phyloP scores from a whole-genome alignment of 2,797 vertebrate genomes.

The Clarias fuscus region DNA sequence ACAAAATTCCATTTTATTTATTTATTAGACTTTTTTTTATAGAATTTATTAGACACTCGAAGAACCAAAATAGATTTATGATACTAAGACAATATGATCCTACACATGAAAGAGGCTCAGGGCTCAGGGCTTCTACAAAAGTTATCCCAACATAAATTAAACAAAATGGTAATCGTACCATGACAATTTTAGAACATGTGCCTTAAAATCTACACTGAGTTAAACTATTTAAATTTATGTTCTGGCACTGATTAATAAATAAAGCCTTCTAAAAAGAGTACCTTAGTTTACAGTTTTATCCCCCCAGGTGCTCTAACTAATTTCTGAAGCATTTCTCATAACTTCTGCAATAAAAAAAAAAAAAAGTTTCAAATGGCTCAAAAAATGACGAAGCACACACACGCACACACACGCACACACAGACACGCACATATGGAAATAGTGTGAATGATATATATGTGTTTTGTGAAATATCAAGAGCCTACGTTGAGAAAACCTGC shows the following conservation, averaged over 20 bases:
- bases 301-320: too few relatives aligned
- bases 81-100: neutral
- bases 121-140: neutral
- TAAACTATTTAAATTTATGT: neutral
- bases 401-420: fast-evolving
- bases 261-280: neutral
- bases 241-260: neutral
- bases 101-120: neutral
- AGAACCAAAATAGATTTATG: neutral
- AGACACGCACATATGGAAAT: too few relatives aligned
- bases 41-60: neutral
- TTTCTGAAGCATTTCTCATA: too few relatives aligned
- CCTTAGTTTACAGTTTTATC: neutral
- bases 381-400: too few relatives aligned
- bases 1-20: too few relatives aligned
- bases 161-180: neutral
- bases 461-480: too few relatives aligned
- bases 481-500: neutral
- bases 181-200: neutral
- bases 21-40: too few relatives aligned
- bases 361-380: too few relatives aligned
- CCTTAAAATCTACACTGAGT: neutral
- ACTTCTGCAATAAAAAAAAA: too few relatives aligned
- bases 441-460: too few relatives aligned
- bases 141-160: neutral